Evolutionary conservation across 2,888 invertebrate genomes (phyloP), one percentile per base, ranked within the genome.

Genomic region (Pheosia gnoma): DNA sequence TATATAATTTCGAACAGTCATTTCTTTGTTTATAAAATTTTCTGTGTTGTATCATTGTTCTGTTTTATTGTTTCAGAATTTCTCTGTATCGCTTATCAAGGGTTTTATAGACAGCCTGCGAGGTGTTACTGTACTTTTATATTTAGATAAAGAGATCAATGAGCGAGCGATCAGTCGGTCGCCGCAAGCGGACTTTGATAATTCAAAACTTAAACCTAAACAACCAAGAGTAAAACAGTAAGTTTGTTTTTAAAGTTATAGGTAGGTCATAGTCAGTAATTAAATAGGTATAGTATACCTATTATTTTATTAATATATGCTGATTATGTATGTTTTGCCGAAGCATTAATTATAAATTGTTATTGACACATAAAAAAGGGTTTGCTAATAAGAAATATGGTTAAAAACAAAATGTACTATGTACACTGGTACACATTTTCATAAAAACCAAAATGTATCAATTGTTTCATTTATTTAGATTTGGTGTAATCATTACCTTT

Each of bases 41-140:
- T 51, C 7, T 25, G 9, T 51, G 25, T 25, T 55, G 39, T 38
- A 54, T 72, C 75, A 70, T 78, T 80, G 74, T 77, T 80, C 62
- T 71, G 63, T 60, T 55, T 61, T 73, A 77, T 82, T 81, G 78
- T 94, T 95, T 75, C 89, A 96, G 96, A 95, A 94, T 83, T 94
- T 96, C 84, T 86, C 95, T 64, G 89, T 94, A 79, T 95, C 96
- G 62, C 89, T 96, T 75, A 94, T 95, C 75, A 95, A 95, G 85
- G 98, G 98, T 6, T 92, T 97, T 67, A 94, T 95, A 81, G 97
- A 98, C 87, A 97, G 97, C 86, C 94, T 97, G 70, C 95, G 95
- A 79, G 98, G 98, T 69, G 95, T 96, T 78, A 93, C 96, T 25
- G 95, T 96, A 61, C 94, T 97, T 71, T 95, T 97, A 82, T 96